A percentile compares a stretch with the other conserved stretches of the same genome.
phyloP scores from a whole-genome alignment of 2,113 vertebrate species.

The Lasiurus cinereus region DNA sequence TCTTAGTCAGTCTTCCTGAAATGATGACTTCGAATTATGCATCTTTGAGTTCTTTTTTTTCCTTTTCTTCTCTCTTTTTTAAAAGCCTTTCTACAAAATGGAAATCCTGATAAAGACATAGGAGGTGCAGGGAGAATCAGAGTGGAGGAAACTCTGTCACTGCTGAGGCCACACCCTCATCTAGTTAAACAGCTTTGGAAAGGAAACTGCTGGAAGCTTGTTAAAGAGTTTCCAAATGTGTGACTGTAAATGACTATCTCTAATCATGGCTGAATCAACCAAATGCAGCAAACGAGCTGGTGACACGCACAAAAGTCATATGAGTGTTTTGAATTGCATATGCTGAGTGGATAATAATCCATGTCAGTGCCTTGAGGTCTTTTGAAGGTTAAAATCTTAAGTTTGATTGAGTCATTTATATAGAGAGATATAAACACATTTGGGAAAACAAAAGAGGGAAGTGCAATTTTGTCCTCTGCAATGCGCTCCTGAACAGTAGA shows the following conservation, averaged over 20 bases:
- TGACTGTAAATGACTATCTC: slow-evolving; percentile 79
- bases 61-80: background rate
- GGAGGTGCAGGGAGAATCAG: slow-evolving; percentile 65
- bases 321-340: slow-evolving; percentile 53
- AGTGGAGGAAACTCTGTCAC: slow-evolving; percentile 70
- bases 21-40: slow-evolving; percentile 75
- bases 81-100: slow-evolving; percentile 70
- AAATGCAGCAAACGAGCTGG: slow-evolving; percentile 76
- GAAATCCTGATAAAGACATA: slow-evolving; percentile 78
- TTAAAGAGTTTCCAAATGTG: slow-evolving; percentile 83
- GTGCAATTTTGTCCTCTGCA: background rate
- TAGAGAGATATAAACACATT: slow-evolving; percentile 13
- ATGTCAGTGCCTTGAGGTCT: slow-evolving; percentile 41
- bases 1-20: slow-evolving; percentile 83
- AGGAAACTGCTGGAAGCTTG: slow-evolving; percentile 76
- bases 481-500: background rate
- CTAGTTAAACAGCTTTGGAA: slow-evolving; percentile 81
- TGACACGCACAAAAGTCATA: slow-evolving; percentile 57
- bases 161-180: slow-evolving; percentile 75
- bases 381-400: slow-evolving; percentile 72
- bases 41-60: slow-evolving; percentile 53
- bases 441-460: slow-evolving; percentile 17
- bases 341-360: slow-evolving; percentile 73
- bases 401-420: slow-evolving; percentile 15
- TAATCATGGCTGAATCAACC: slow-evolving; percentile 81